These are phyloP conservation scores for Psilopsiagon aurifrons DNA, from an alignment of 2,113 vertebrate species.

Conservation along the genomic window DNA sequence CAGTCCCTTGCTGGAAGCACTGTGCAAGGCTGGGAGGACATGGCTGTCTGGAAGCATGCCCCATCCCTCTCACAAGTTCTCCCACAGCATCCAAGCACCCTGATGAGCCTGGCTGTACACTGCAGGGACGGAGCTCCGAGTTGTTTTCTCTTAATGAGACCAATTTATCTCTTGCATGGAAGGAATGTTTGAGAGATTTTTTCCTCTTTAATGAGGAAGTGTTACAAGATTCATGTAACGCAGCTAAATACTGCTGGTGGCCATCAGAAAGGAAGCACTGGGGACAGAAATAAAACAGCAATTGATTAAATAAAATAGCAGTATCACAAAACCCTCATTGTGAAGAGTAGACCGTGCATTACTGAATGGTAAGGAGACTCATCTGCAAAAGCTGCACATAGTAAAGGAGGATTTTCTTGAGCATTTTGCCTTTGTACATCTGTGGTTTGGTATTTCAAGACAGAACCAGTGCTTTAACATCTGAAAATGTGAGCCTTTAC, in stretches of 20 bases:
- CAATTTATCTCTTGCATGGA: background rate
- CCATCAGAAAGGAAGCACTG: background rate
- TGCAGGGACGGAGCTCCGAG: background rate
- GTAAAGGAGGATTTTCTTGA: background rate
- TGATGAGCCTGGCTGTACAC: background rate
- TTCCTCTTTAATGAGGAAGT: background rate
- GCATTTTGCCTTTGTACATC: background rate
- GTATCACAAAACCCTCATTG: background rate
- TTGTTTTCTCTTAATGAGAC: background rate
- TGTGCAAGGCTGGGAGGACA: background rate
- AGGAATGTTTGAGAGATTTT: conserved; percentile 7
- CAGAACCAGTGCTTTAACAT: background rate
- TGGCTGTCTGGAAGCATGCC: background rate
- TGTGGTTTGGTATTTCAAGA: background rate
- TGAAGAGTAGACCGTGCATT: background rate
- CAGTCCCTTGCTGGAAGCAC: background rate
- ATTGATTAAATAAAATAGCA: background rate
- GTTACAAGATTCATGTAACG: background rate
- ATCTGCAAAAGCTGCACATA: background rate
- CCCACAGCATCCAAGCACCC: background rate
- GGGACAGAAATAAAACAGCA: background rate
- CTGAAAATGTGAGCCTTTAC: background rate
- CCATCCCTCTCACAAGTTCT: background rate
- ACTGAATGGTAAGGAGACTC: background rate
- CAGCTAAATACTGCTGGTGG: background rate